These are phyloP conservation scores for Erebia ligea DNA, from an alignment of 2,888 invertebrate species.

Conservation along the genomic window DNA sequence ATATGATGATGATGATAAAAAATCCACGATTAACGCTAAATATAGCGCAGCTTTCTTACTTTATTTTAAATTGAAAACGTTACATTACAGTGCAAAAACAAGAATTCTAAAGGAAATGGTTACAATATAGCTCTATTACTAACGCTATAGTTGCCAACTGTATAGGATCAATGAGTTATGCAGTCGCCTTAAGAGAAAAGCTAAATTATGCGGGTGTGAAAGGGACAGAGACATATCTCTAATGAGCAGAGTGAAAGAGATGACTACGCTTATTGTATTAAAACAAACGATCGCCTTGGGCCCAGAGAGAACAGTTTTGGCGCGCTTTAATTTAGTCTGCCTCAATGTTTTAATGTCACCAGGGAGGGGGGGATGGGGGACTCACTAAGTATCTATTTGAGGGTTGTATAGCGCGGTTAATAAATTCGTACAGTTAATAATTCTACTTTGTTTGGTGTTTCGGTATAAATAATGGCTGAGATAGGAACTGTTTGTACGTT, in stretches of 20 bases:
- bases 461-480: conserved; percentile 45
- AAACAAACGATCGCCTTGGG: conserved; percentile 82
- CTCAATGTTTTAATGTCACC: conserved; percentile 79
- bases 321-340: conserved; percentile 81
- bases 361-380: conserved; percentile 55
- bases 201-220: conserved; percentile 64
- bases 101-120: neutral
- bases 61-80: too few species aligned
- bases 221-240: conserved; percentile 53
- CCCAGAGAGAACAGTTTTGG: conserved; percentile 79
- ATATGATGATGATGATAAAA: too few species aligned
- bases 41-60: neutral
- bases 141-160: conserved; percentile 38
- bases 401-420: conserved; percentile 74
- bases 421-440: conserved; percentile 76
- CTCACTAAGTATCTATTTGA: conserved; percentile 80
- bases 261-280: conserved; percentile 78
- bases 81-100: too few species aligned
- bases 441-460: conserved; percentile 58
- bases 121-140: conserved; percentile 1
- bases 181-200: conserved; percentile 71
- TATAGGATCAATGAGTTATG: conserved; percentile 43
- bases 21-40: neutral
- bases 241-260: conserved; percentile 69
- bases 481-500: conserved; percentile 33